phyloP scores from a whole-genome alignment of 2,113 vertebrate genomes.

The Paradoxurus hermaphroditus region DNA sequence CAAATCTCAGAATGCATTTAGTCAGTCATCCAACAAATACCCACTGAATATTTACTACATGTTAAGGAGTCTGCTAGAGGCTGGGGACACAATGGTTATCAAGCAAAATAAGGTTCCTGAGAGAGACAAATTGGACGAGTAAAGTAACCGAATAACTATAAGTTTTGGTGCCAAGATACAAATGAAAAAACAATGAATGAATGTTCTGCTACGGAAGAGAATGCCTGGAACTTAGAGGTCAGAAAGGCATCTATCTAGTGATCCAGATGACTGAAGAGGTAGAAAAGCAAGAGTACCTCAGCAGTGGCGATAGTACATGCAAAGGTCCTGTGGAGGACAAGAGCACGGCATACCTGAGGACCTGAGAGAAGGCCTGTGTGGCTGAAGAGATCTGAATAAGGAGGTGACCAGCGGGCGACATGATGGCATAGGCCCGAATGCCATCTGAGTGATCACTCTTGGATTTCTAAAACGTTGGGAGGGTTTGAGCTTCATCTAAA shows the following conservation, averaged over 20 bases:
- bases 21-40: not conserved
- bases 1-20: not conserved
- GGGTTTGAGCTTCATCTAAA: not conserved
- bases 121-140: not conserved
- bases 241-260: not conserved
- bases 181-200: not conserved
- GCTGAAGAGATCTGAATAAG: not conserved
- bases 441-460: too few relatives aligned
- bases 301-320: not conserved
- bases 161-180: not conserved
- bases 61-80: not conserved
- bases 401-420: not conserved
- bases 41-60: not conserved
- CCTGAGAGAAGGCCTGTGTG: not conserved
- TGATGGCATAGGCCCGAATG: too few relatives aligned
- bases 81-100: not conserved
- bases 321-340: not conserved
- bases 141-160: not conserved
- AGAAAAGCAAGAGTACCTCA: accelerated
- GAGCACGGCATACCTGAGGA: accelerated
- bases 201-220: not conserved
- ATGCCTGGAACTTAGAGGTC: not conserved
- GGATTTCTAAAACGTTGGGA: accelerated
- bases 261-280: not conserved
- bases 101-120: not conserved